Base-by-base conservation (phyloP, 2,888 invertebrate genomes). In the Eristalis arbustorum region DNA sequence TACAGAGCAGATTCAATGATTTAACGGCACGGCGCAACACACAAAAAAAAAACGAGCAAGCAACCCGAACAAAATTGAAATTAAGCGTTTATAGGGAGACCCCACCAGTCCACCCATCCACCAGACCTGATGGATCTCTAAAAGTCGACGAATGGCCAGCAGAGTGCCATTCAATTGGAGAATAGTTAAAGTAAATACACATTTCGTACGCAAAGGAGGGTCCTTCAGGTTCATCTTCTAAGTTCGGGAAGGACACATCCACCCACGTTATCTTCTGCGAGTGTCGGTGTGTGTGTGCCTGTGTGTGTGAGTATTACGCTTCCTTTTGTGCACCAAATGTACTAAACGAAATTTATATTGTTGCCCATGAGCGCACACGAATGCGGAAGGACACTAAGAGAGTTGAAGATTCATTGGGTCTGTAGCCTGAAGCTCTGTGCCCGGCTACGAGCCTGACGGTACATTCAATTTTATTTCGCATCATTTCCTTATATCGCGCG, bases 401-500 rank as follows among this genome's bases (percentile, higher is more conserved):
- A 63, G 23, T 59, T 25, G 31, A 40, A 64, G 57, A 72, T 76
- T 81, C 72, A 22, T 64, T 34, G 69, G 79, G 59, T 61, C 84
- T 71, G 71, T 71, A 75, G 67, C 59, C 59, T 14, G 63, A 57
- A 72, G 22, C 25, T n/a, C 28, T 18, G 40, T 61, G n/a, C 25
- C 31, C 42, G 69, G 73, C 49, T 18, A 23, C 73, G 57, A 68
- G 72, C 77, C 76, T 76, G 63, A 82, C 77, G 82, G 73, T 73
- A 73, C 83, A 87, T 87, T 79, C 79, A 75, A 79, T 87, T 87
- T 87, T 87, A 87, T 87, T 78, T 87, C 79, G 34, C 75, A 79
- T 79, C 83, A 83, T 82, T 83, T 87, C 83, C 75, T 87, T 87
- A 78, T 72, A 72, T 82, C 68, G 75, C 71, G 68, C 23, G 13